phyloP scores from a whole-genome alignment of 2,113 vertebrate species.

The Aegypius monachus region DNA sequence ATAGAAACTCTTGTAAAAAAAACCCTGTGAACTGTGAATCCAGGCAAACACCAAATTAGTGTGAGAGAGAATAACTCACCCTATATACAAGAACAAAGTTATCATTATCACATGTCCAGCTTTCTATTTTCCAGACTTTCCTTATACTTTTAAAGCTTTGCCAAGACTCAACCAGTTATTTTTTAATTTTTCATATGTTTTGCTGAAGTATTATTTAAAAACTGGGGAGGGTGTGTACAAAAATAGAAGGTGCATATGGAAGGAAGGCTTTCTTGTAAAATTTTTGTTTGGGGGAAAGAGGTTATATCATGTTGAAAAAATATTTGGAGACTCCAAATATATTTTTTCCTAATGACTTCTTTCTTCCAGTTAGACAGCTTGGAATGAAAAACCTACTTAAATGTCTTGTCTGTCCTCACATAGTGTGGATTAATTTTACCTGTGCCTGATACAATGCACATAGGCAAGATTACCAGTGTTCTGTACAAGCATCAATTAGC shows the following conservation, averaged over 20 bases:
- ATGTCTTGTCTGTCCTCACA: not conserved
- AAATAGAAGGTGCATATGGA: not conserved
- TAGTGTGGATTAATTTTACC: not conserved
- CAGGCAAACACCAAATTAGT: not conserved
- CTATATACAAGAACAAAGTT: not conserved
- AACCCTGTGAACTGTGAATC: not conserved
- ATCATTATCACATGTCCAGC: not conserved
- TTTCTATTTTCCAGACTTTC: not conserved
- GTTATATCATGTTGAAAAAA: not conserved
- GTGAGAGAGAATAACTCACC: not conserved
- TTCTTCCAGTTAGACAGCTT: not conserved
- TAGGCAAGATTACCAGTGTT: not conserved
- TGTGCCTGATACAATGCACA: not conserved
- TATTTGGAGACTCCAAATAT: not conserved
- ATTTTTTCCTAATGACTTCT: not conserved
- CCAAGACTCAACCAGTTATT: not conserved
- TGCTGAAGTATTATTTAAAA: not conserved
- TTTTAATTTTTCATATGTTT: not conserved
- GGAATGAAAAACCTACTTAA: not conserved
- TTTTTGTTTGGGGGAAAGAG: not conserved
- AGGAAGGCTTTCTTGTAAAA: not conserved
- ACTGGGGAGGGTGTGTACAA: not conserved
- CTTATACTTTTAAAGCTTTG: not conserved
- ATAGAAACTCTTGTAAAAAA: not conserved
- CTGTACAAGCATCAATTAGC: not conserved